Base-by-base conservation (phyloP, 2,888 invertebrate species). In the Melanostoma scalare region DNA sequence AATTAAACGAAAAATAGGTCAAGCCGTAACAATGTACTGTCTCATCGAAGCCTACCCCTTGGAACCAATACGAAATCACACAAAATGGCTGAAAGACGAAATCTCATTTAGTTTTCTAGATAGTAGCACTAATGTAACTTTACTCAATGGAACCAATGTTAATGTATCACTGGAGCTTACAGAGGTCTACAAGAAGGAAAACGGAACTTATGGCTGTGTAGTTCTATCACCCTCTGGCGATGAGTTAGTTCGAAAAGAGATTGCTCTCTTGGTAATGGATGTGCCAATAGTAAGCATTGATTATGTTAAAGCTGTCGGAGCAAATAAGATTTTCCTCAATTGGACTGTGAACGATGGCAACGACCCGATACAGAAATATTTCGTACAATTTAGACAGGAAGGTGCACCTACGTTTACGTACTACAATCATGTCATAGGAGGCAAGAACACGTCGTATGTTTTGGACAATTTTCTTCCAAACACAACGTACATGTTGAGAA, bases 261-360 rank as follows among this genome's bases (percentile, higher is more conserved):
- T 90, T 46, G 94, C 90, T 3, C 88, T 95, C 0, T 91, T 93
- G 46, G 94, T 96, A 0, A 92, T 94, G 86, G 95, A 95, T 86
- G 93, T 93, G 74, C 96, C 97, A 0, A 93, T 94, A 89, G 93
- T 96, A 0, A 93, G 92, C 60, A 94, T 96, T 85, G 94, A 95
- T 87, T 94, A 93, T 76, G 94, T 95, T 0, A 95, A 95, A 89
- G 94, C 96, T 0, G 95, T 97, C 20, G 96, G 95, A 65, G 94
- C 94, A 0, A 93, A 93, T 5, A 94, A 95, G 89, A 93, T 97
- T 53, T 97, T 94, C 89, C 89, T 97, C 0, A 96, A 96, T 89
- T 97, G 97, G 96, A 96, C 96, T 0, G 93, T 96, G 0, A 94
- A 94, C 77, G 93, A 95, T 79, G 95, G 95, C 81, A 96, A 97